These are phyloP conservation scores for Peromyscus aztecus DNA, from an alignment of 2,797 vertebrate species.

Conservation along the genomic window DNA sequence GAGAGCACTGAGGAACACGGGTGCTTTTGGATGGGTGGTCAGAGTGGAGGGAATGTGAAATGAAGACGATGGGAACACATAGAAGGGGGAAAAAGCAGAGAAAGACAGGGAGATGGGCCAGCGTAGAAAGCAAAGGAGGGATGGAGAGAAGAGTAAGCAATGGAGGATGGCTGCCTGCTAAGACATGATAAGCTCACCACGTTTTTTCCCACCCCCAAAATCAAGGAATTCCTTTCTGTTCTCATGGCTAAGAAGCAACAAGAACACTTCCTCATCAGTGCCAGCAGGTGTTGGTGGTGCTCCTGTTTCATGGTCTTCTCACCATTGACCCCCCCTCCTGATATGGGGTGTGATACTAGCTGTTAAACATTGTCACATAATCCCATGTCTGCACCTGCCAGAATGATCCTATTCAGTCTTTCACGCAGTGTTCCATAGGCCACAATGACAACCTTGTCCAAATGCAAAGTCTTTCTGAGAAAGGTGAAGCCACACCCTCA, in stretches of 20 bases:
- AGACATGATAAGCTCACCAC: neutral
- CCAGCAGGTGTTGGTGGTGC: neutral
- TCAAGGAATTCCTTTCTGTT: neutral
- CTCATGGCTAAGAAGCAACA: neutral
- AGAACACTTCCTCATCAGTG: neutral
- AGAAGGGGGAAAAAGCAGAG: neutral
- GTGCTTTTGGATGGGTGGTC: neutral
- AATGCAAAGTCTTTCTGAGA: neutral
- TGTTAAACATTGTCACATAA: neutral
- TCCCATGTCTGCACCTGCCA: neutral
- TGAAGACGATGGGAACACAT: neutral
- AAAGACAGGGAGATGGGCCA: neutral
- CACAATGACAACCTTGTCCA: neutral
- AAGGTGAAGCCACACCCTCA: neutral
- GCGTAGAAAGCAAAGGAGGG: neutral
- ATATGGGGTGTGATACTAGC: neutral
- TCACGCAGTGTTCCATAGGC: neutral
- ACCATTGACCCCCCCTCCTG: rapidly evolving
- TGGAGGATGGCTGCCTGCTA: neutral
- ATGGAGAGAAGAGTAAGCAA: neutral
- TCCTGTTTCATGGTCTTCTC: neutral
- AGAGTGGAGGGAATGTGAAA: neutral
- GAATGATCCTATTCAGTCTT: neutral
- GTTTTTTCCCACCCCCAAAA: neutral
- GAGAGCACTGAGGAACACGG: neutral